Base-by-base conservation (phyloP, 2,797 vertebrate species). In the Tadarida brasiliensis region DNA sequence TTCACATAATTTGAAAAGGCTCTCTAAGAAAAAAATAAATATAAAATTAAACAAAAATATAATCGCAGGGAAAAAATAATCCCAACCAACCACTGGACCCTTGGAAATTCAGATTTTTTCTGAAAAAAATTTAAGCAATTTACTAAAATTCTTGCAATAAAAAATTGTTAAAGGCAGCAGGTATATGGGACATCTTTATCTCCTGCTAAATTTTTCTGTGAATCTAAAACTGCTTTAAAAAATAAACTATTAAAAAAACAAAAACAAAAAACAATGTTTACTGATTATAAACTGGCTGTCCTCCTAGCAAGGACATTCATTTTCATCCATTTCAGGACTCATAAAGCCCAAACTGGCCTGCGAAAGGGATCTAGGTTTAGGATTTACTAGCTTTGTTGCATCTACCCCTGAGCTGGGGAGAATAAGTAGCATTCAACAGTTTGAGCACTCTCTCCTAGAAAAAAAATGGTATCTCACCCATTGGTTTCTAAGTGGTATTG, bases 171-270 rank as follows among this genome's bases (percentile, higher is more conserved):
- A 49, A 15, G 56, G 51, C 7, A 90, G 49, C 3, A 11, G 11
- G 7, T 54, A 78, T 33, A 54, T n/a, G 7, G 57, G 28, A 47
- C 82, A 80, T 80, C 12, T 86, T 11, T 78, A 90, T 11, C 11
- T 47, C 87, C 70, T 90, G 70, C 28, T 89, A 5, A 90, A 5
- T 74, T 86, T 83, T 93, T 7, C 12, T 65, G 7, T 83, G 47
- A 84, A 44, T 10, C 12, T 67, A 91, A 95, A 94, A 30, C 28
- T 84, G 39, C 19, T 91, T 19, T 89, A 82, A 82, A 97, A 92
- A 86, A 57, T 91, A 89, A 33, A 33, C n/a, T 35, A 35, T 11
- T 68, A 57, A 39, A 68, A 68, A 68, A 68, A 68, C 33, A 68
- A 56, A 17, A 16, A 51, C 11, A 51, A 49, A 7, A 49, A 49